A percentile compares a stretch with the other conserved stretches of the same genome.
Evolutionary conservation across 64 coral and sea anemone genomes (phyloP).

Genomic region (Dendronephthya gigantea): DNA sequence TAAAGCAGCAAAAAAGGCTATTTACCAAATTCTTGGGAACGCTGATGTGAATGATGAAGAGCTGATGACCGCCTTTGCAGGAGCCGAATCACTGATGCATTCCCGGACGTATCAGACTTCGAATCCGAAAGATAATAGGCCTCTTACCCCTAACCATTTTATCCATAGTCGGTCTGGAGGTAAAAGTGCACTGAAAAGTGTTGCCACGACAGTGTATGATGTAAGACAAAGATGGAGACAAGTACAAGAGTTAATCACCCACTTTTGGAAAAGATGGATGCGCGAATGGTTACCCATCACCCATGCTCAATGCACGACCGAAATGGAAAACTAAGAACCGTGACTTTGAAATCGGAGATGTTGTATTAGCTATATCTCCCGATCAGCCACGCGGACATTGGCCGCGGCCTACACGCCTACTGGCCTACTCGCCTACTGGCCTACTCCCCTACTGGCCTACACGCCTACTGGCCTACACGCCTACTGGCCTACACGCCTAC

Average conservation of each 20-base stretch:
- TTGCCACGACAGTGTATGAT: constrained; percentile 6
- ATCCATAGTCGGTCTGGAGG: constrained; percentile 1
- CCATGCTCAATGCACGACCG: not conserved
- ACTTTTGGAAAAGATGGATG: constrained; percentile 34
- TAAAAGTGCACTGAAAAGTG: not conserved
- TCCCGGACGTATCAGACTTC: constrained; percentile 35
- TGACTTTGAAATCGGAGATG: not conserved
- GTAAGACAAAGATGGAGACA: not conserved
- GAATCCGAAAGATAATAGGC: constrained; percentile 37
- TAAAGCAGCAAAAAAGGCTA: constrained; percentile 39
- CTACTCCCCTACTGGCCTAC: no score
- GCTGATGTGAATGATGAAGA: constrained; percentile 43
- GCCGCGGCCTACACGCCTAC: no score
- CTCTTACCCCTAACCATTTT: constrained; percentile 47
- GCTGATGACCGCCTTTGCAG: constrained; percentile 30
- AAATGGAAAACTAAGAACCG: not conserved
- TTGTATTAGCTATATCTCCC: not conserved
- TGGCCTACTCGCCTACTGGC: no score
- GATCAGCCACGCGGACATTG: not conserved
- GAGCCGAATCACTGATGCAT: constrained; percentile 39
- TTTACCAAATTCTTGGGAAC: constrained; percentile 24
- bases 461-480: no score
- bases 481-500: no score
- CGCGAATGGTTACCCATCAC: constrained; percentile 11
- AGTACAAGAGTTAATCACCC: not conserved